These are phyloP conservation scores for Montifringilla adamsi DNA, from an alignment of 2,113 vertebrate genomes.

Conservation along the genomic window DNA sequence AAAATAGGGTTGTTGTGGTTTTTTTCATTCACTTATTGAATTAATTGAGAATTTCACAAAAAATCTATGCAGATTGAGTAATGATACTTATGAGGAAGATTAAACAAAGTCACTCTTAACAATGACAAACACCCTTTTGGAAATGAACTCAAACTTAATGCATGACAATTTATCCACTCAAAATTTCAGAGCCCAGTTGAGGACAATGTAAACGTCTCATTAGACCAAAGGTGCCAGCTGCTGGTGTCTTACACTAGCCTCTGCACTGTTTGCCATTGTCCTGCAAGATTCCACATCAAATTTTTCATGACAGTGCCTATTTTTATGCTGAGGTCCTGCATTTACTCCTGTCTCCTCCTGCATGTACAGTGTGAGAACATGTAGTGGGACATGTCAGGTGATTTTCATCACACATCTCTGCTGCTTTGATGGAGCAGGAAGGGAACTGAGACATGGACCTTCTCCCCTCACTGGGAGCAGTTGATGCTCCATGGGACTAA, in stretches of 20 bases:
- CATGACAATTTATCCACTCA: not conserved
- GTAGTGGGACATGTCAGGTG: not conserved
- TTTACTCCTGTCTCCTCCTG: not conserved
- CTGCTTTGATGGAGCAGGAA: not conserved
- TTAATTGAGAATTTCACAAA: not conserved
- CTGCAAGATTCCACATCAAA: not conserved
- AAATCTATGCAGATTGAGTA: not conserved
- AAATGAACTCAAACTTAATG: not conserved
- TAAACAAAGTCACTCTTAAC: not conserved
- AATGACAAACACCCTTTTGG: not conserved
- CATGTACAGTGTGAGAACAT: not conserved
- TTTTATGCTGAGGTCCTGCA: not conserved
- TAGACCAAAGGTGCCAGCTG: not conserved
- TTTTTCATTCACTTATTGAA: not conserved
- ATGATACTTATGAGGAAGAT: not conserved
- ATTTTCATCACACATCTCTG: not conserved
- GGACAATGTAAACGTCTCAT: not conserved
- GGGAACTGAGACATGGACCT: fast-evolving
- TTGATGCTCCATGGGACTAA: not conserved
- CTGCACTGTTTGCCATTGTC: not conserved
- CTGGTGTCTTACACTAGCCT: not conserved
- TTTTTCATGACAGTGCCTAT: not conserved
- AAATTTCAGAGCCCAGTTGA: not conserved
- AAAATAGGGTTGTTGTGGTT: fast-evolving
- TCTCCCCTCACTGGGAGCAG: not conserved